Evolutionary conservation across 2,113 vertebrate genomes (phyloP), one percentile per base, ranked within the genome.

Genomic region (Synchiropus splendidus): DNA sequence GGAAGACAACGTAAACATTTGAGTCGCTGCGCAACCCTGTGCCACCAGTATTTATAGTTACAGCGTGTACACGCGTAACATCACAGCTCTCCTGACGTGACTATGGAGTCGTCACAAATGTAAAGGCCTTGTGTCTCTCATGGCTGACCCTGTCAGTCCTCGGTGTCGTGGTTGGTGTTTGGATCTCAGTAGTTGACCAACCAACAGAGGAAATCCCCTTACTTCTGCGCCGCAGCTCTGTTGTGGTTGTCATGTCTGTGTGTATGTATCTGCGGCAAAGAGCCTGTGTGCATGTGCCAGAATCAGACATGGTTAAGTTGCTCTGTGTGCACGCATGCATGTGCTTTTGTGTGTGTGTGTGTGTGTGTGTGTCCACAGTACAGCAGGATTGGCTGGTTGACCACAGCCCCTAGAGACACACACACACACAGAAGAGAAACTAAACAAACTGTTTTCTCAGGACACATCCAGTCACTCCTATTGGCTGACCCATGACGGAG

Each of bases 201-300:
- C 61, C 39, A 44, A 66, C 47, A 54, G 67, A 76, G 75, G 75
- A 78, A 78, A 76, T 74, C 78, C 78, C 75, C 73, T 68, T 67
- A 72, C 68, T 76, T 68, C 72, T 76, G 72, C 72, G 46, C 44
- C 30, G 9, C 49, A 1, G 55, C 56, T 65, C 69, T 74, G 67
- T 74, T 75, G 70, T 74, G 71, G 64, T 54, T 41, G 32, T 27
- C 51, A 42, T 35, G 64, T 77, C 65, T 73, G 60, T 70, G 59
- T 67, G 61, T 69, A 58, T 61, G 47, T 64, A 63, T 64, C 61
- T 58, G 72, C 58, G 60, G 64, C 54, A 37, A 42, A 16, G 54
- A 57, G 55, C 48, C 61, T 58, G 60, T 60, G 66, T 61, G 45
- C 58, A 45, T 58, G 56, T 61, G 68, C 72, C 66, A 70, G 66